Evolutionary conservation across 2,113 vertebrate genomes (phyloP), one percentile per base, ranked within the genome.

Genomic region (Oophaga pumilio): DNA sequence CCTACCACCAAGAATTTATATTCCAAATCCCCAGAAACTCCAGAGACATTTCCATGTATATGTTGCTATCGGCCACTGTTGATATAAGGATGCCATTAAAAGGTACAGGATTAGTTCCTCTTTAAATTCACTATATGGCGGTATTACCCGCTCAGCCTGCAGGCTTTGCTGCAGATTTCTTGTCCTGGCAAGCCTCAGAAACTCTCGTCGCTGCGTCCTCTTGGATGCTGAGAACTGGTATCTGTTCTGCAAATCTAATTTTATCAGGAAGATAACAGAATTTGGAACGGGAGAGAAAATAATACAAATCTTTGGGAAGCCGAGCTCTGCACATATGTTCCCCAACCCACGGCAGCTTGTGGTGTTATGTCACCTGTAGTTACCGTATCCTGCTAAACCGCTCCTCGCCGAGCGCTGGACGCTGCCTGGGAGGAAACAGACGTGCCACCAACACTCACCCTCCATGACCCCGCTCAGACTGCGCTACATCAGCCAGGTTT

Each of bases 171-270:
- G 17, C 26, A 20, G 28, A 81, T 60, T 33, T 33, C 33, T 2
- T 12, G 68, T 60, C 76, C 76, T 60, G 78, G 86, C 77, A 76
- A 71, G 69, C 69, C 15, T 66, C 17, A 24, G 64, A 56, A 60
- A 60, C 60, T 86, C 71, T 64, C 56, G 22, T 73, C 56, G 17
- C 22, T 17, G 52, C 52, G 86, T 82, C 79, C 79, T 78, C 28
- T 26, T 50, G 26, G n/a, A 59, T 57, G 76, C 86, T 52, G 78
- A 33, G 53, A 56, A 82, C 43, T 66, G 28, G 3, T 74, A 53
- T 82, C 86, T 82, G 86, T 87, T 73, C 79, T 60, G 68, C 78
- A 82, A 74, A 62, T 82, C 86, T 87, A 82, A 87, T 87, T 87
- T 87, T 82, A 87, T 74, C 64, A 59, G 22, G 68, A 57, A 82